phyloP scores from a whole-genome alignment of 2,113 vertebrate genomes.

The Ameiurus melas region DNA sequence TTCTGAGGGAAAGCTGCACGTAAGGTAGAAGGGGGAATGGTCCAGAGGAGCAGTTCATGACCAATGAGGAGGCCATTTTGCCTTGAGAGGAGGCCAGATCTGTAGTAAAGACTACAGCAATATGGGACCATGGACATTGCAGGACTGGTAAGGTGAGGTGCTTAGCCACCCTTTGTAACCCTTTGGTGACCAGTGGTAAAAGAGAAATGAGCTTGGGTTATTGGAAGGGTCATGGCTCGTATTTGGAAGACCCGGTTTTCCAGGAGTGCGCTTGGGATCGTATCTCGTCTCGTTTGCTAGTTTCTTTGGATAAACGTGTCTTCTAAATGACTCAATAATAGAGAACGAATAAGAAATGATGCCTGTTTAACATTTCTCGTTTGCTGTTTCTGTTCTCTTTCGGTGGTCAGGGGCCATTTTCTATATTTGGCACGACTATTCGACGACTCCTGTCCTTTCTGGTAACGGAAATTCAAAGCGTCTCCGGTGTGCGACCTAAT shows the following conservation, averaged over 20 bases:
- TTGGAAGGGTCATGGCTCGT: neutral
- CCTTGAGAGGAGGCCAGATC: neutral
- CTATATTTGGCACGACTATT: neutral
- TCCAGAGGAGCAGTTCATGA: neutral
- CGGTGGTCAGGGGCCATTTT: neutral
- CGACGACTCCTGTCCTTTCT: neutral
- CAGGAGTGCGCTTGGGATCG: neutral
- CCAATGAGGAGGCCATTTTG: neutral
- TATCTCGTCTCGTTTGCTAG: neutral
- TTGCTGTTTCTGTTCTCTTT: neutral
- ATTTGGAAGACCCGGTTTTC: neutral
- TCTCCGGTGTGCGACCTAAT: slow-evolving; percentile 27
- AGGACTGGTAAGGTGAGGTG: neutral
- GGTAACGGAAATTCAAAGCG: slow-evolving; percentile 12
- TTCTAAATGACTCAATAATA: neutral
- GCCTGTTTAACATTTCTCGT: neutral
- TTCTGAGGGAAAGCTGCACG: too few species aligned
- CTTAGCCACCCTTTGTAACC: neutral
- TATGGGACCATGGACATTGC: neutral
- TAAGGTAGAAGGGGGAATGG: neutral
- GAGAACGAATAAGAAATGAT: neutral
- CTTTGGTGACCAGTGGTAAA: neutral
- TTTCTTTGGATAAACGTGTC: neutral
- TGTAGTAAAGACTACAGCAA: too few species aligned
- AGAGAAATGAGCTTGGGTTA: neutral